phyloP scores from a whole-genome alignment of 2,113 vertebrate species.

The Brachyistius frenatus region DNA sequence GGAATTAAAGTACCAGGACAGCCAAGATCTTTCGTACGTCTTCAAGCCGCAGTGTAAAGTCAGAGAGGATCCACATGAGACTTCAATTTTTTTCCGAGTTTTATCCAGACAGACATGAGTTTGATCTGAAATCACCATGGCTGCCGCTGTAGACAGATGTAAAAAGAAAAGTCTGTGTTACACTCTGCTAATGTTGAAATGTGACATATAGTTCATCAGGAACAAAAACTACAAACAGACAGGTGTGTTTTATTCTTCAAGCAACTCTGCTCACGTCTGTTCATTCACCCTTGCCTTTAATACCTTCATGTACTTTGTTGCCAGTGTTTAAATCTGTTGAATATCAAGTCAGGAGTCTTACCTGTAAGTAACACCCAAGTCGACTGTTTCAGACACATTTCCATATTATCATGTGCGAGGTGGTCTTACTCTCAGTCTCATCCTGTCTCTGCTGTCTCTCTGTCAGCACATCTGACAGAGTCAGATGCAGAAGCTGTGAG shows the following conservation, averaged over 20 bases:
- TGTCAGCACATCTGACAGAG: conserved; percentile 23
- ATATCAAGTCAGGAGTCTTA: conserved; percentile 40
- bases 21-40: rapidly evolving
- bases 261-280: no score
- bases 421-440: conserved; percentile 40
- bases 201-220: no score
- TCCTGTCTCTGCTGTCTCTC: conserved; percentile 39
- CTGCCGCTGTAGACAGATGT: conserved; percentile 14
- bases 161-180: neutral
- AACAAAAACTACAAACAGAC: no score
- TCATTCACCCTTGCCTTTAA: neutral
- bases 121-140: neutral
- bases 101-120: neutral
- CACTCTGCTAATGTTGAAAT: no score
- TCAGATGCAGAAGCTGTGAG: neutral
- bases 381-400: conserved; percentile 33
- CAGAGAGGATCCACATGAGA: conserved; percentile 17
- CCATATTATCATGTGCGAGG: conserved; percentile 38
- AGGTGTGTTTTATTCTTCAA: neutral
- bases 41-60: conserved; percentile 54
- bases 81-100: rapidly evolving
- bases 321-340: neutral
- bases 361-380: conserved; percentile 65
- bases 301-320: no score
- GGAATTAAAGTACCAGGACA: conserved; percentile 50